Percentiles rank a stretch among this genome's conserved stretches.
Evolutionary conservation across 2,113 vertebrate genomes (phyloP).

Genomic region (Carollia perspicillata): DNA sequence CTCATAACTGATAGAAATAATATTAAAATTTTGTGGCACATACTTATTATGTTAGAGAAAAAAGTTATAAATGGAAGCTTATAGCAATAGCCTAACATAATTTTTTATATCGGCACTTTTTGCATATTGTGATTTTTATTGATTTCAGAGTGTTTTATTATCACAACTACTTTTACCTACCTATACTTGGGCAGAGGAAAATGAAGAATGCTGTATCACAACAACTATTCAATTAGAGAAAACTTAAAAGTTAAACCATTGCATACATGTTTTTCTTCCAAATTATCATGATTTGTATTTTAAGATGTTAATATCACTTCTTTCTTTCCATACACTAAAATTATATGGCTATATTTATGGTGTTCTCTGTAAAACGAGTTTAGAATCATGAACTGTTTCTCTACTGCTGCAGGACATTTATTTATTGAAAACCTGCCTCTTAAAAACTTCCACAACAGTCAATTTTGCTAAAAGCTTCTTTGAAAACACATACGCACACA

Average conservation of each 20-base stretch:
- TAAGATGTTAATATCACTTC: rapidly evolving
- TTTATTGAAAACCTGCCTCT: not conserved
- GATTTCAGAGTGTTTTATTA: not conserved
- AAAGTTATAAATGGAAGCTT: not conserved
- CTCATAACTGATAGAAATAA: not conserved
- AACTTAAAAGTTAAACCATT: constrained; percentile 14
- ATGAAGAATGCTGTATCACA: not conserved
- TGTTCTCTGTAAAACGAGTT: constrained; percentile 8
- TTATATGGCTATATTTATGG: not conserved
- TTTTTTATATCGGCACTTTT: not conserved
- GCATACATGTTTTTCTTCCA: not conserved
- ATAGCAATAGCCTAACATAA: not conserved
- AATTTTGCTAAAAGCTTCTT: not conserved
- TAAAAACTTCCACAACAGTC: not conserved
- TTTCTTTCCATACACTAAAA: not conserved
- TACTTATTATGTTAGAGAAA: not conserved
- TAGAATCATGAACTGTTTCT: not conserved
- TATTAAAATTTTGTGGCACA: not conserved
- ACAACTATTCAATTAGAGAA: not conserved
- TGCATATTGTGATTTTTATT: not conserved
- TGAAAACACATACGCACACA: not conserved
- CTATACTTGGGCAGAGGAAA: not conserved
- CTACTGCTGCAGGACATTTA: not conserved
- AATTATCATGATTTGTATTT: not conserved
- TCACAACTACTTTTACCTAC: not conserved